Conservation (phyloP, 2,888 invertebrate species). For the Furcula furcula region DNA sequence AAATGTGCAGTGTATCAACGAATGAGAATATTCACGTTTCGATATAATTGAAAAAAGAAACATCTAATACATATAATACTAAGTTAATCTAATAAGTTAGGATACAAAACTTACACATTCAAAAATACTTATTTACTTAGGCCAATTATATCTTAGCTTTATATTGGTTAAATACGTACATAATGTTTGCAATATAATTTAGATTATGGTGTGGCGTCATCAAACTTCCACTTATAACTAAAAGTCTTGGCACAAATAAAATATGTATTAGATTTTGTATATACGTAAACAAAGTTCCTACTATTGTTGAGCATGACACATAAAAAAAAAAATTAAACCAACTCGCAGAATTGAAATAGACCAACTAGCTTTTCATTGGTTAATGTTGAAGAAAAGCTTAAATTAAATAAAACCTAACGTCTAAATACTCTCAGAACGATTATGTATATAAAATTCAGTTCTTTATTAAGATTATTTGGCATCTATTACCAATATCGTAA, state of each 20-base stretch:
- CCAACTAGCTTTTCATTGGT: constrained; percentile 39
- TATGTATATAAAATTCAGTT: constrained; percentile 81
- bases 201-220: constrained; percentile 45
- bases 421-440: constrained; percentile 81
- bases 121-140: constrained; percentile 73
- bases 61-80: constrained; percentile 40
- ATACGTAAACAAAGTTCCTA: constrained; percentile 33
- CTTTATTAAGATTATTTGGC: constrained; percentile 82
- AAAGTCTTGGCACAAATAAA: constrained; percentile 77
- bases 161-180: constrained; percentile 47
- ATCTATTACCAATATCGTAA: constrained; percentile 78
- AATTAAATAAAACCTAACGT: constrained; percentile 69
- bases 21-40: constrained; percentile 42
- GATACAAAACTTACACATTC: constrained; percentile 68
- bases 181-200: constrained; percentile 40
- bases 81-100: constrained; percentile 52
- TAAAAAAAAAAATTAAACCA: constrained; percentile 17
- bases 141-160: constrained; percentile 62
- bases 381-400: constrained; percentile 44
- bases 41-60: constrained; percentile 34
- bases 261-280: constrained; percentile 41
- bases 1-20: constrained; percentile 45
- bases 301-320: constrained; percentile 49
- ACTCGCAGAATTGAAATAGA: constrained; percentile 33
- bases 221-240: constrained; percentile 59